Evolutionary conservation across 2,888 invertebrate genomes (phyloP), one percentile per base, ranked within the genome.

Genomic region (Pachymerium ferrugineum): DNA sequence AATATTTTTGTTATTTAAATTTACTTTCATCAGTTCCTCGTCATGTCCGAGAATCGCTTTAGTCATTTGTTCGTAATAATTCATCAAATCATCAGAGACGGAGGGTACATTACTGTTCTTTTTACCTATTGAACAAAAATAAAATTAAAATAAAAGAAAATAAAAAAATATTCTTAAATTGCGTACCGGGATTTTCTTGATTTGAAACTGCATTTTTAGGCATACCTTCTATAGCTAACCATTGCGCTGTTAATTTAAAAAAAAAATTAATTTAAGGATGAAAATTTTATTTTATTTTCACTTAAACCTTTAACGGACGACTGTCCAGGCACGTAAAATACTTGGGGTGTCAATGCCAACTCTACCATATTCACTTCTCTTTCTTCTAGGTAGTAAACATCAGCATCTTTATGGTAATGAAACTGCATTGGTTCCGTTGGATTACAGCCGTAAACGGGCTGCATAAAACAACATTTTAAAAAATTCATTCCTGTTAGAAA

Each of bases 191-290:
- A 70, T 31, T 70, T 19, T 12, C 72, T 68, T 75, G 76, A 16
- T 78, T 74, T 8, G 78, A 28, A 8, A 76, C 70, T 25, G 73
- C 74, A 30, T 72, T 75, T 75, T 81, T 81, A 28, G 79, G 79
- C 4, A 79, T 76, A 4, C 82, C 82, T 76, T 82, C 82, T 14
- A 81, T 79, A 38, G 80, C 80, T 38, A 81, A 74, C 82, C 82
- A 82, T 31, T 81, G 81, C 74, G 80, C 82, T 82, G 76, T 29
- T 68, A 73, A 74, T n/a, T 29, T 14, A 70, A 70, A 31, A 29
- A 30, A 29, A 68, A 19, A 68, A 68, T 68, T 14, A 68, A 68
- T 25, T 16, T 5, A 68, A 8, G 4, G 8, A 4, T 68, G n/a
- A 6, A 3, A 25, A 25, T 68, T 25, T 28, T 25, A 14, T 25